Conservation (phyloP, 1,140 invertebrate species). For the Aphelinus atriplicis region DNA sequence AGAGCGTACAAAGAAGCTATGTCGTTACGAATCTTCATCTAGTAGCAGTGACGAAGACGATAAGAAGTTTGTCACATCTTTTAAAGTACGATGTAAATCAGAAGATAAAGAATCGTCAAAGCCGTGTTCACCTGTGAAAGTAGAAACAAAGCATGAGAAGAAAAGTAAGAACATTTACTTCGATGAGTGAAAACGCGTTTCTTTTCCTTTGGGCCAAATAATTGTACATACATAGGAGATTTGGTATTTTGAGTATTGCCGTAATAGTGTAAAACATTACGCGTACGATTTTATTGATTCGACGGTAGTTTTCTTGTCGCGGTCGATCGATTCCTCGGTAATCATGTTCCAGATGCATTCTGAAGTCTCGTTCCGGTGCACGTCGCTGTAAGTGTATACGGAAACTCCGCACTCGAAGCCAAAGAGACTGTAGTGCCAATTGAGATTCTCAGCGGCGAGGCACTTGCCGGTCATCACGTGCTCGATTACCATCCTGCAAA, state of each 20-base stretch:
- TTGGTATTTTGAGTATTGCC: too few relatives aligned
- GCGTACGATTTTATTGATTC: not conserved
- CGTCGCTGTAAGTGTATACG: constrained; percentile 41
- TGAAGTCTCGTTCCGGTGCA: constrained; percentile 36
- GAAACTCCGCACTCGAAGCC: constrained; percentile 43
- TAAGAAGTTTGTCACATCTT: not conserved
- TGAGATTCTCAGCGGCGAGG: constrained; percentile 35
- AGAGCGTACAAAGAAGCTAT: not conserved
- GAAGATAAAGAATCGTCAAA: not conserved
- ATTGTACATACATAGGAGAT: too few relatives aligned
- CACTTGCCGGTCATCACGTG: constrained; percentile 44
- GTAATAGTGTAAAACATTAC: too few relatives aligned
- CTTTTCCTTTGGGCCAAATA: not conserved
- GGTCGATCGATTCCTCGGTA: not conserved
- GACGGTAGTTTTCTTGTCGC: not conserved
- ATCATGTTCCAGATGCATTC: constrained; percentile 44
- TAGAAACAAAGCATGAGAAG: constrained; percentile 1
- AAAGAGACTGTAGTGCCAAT: constrained; percentile 41
- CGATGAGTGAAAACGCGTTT: constrained; percentile 22
- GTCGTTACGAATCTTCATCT: not conserved
- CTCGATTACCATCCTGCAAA: constrained; percentile 41
- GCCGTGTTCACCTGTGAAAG: not conserved
- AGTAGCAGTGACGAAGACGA: constrained; percentile 10
- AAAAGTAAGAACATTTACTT: constrained; percentile 19
- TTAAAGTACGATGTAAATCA: too few relatives aligned